phyloP scores from a whole-genome alignment of 2,888 invertebrate species.

The Fragum fragum region DNA sequence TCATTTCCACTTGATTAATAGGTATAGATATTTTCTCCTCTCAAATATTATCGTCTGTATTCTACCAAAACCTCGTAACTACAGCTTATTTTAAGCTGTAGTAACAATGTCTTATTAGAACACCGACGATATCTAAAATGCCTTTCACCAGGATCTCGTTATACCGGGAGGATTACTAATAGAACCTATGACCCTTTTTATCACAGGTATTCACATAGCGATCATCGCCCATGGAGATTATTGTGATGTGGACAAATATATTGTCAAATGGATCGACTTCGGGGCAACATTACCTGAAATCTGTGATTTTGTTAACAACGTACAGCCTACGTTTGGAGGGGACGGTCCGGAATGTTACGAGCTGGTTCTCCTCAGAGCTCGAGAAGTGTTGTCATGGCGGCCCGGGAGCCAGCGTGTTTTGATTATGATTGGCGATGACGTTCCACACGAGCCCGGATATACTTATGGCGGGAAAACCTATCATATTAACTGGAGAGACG shows the following conservation, averaged over 20 bases:
- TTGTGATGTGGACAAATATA: conserved; percentile 76
- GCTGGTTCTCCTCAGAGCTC: conserved; percentile 77
- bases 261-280: conserved; percentile 81
- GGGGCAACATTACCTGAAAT: conserved; percentile 74
- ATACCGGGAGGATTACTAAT: too few species aligned
- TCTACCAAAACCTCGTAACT: too few species aligned
- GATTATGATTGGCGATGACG: conserved; percentile 81
- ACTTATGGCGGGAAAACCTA: conserved; percentile 67
- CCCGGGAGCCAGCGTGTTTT: conserved; percentile 78
- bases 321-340: conserved; percentile 77
- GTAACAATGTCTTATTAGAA: too few species aligned
- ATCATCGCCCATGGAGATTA: conserved; percentile 84
- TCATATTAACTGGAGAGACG: conserved; percentile 78
- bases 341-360: conserved; percentile 83
- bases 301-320: conserved; percentile 76
- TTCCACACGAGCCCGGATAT: conserved; percentile 74
- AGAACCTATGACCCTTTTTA: too few species aligned
- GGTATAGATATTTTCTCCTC: too few species aligned
- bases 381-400: conserved; percentile 77
- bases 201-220: conserved; percentile 76
- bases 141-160: too few species aligned
- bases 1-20: too few species aligned
- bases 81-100: too few species aligned
- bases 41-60: too few species aligned
- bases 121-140: too few species aligned